Percentiles rank a stretch among this genome's conserved stretches.
These are phyloP conservation scores for Vulpes vulpes DNA, from an alignment of 2,113 vertebrate species.

Conservation along the genomic window DNA sequence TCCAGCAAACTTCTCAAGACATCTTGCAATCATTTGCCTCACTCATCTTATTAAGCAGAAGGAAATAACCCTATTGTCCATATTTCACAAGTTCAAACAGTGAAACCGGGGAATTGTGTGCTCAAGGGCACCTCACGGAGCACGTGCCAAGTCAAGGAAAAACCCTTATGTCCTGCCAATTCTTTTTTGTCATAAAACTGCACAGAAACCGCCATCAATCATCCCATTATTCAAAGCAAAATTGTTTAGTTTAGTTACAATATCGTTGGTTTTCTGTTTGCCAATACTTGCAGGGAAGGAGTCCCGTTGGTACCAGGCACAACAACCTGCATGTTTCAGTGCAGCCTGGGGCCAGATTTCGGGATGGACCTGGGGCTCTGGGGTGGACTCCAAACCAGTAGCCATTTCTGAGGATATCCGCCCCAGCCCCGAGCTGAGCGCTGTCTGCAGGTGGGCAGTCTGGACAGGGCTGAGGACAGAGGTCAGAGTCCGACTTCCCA, in stretches of 20 bases:
- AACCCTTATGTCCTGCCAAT: neutral
- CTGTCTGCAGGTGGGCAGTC: neutral
- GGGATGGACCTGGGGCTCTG: neutral
- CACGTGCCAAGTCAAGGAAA: neutral
- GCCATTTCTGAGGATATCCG: neutral
- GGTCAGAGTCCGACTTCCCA: neutral
- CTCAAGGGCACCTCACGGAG: neutral
- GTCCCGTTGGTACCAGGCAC: neutral
- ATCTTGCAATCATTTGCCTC: constrained; percentile 30
- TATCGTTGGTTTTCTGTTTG: constrained; percentile 17
- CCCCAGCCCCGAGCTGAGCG: neutral
- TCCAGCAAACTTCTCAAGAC: constrained; percentile 31
- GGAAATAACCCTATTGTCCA: neutral
- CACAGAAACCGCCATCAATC: neutral
- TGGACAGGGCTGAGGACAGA: neutral
- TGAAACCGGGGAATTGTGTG: neutral
- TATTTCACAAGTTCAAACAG: constrained; percentile 66
- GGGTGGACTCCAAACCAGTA: neutral
- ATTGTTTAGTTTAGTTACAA: neutral
- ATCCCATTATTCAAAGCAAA: neutral
- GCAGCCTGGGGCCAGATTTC: neutral
- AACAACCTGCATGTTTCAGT: neutral
- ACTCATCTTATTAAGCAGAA: constrained; percentile 40
- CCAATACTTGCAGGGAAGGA: neutral
- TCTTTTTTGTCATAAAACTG: neutral